A percentile compares a stretch with the other conserved stretches of the same genome.
Evolutionary conservation across 1,140 invertebrate species (phyloP).

Genomic region (Ceratosolen fusciceps): DNA sequence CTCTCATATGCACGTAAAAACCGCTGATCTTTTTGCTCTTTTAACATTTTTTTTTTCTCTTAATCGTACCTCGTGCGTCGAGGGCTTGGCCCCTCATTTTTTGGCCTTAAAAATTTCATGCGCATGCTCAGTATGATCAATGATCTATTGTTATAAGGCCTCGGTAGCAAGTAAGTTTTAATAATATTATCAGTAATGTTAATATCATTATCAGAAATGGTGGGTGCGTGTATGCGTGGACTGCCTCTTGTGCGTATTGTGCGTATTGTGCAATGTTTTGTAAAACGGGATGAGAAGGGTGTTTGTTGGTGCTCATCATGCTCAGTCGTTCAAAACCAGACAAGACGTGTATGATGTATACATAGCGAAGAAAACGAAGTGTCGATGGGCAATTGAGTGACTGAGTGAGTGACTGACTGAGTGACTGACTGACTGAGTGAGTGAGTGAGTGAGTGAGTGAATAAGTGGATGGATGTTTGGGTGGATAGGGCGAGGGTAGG

Average conservation of each 20-base stretch:
- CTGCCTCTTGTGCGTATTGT: too few relatives aligned
- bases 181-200: not conserved
- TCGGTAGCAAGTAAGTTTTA: not conserved
- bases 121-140: conserved; percentile 41
- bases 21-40: conserved; percentile 18
- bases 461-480: too few relatives aligned
- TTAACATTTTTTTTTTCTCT: conserved; percentile 9
- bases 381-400: too few relatives aligned
- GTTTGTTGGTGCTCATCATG: too few relatives aligned
- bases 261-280: too few relatives aligned
- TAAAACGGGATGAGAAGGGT: too few relatives aligned
- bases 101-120: conserved; percentile 43
- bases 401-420: not conserved
- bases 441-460: not conserved
- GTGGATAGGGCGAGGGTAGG: conserved; percentile 27
- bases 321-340: too few relatives aligned
- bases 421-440: not conserved
- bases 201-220: too few relatives aligned
- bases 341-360: not conserved
- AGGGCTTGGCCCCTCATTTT: not conserved
- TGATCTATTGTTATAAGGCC: conserved; percentile 19
- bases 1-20: not conserved
- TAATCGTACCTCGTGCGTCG: not conserved
- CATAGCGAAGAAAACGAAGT: not conserved
- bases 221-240: too few relatives aligned